phyloP scores from a whole-genome alignment of 2,888 invertebrate genomes.

The Hemaris fuciformis region DNA sequence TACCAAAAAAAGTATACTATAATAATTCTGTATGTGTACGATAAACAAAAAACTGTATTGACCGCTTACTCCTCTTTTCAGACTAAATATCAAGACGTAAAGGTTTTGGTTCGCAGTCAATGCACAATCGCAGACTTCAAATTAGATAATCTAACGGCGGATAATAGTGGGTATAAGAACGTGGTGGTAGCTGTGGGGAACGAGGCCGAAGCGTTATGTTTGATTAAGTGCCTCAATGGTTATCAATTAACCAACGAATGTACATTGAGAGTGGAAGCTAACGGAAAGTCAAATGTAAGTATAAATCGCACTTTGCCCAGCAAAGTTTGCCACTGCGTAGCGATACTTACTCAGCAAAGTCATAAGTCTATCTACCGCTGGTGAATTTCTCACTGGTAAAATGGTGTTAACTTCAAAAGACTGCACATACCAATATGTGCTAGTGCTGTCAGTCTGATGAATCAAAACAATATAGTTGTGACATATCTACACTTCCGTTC shows the following conservation, averaged over 20 bases:
- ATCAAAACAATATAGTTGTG: too few relatives aligned
- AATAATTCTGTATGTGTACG: not conserved
- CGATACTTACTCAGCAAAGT: too few relatives aligned
- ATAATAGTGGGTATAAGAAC: constrained; percentile 53
- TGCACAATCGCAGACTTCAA: constrained; percentile 65
- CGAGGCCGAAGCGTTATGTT: constrained; percentile 52
- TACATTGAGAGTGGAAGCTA: constrained; percentile 49
- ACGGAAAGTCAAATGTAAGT: constrained; percentile 36
- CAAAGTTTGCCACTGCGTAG: too few relatives aligned
- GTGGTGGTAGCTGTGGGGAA: constrained; percentile 62
- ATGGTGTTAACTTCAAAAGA: too few relatives aligned
- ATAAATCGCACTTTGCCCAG: too few relatives aligned
- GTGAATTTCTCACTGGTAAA: too few relatives aligned
- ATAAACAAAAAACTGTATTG: not conserved
- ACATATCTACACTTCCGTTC: too few relatives aligned
- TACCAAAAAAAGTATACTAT: constrained; percentile 53
- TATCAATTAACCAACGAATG: constrained; percentile 49
- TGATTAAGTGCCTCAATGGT: constrained; percentile 62
- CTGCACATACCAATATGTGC: too few relatives aligned
- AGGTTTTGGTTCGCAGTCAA: constrained; percentile 55
- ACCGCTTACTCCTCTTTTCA: constrained; percentile 31
- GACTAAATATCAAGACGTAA: constrained; percentile 65
- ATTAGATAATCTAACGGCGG: constrained; percentile 55
- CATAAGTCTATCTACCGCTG: too few relatives aligned
- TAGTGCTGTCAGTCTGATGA: too few relatives aligned